Percentiles rank a stretch among this genome's conserved stretches.
phyloP scores from a whole-genome alignment of 2,797 vertebrate species.

The Bothrops alternatus region DNA sequence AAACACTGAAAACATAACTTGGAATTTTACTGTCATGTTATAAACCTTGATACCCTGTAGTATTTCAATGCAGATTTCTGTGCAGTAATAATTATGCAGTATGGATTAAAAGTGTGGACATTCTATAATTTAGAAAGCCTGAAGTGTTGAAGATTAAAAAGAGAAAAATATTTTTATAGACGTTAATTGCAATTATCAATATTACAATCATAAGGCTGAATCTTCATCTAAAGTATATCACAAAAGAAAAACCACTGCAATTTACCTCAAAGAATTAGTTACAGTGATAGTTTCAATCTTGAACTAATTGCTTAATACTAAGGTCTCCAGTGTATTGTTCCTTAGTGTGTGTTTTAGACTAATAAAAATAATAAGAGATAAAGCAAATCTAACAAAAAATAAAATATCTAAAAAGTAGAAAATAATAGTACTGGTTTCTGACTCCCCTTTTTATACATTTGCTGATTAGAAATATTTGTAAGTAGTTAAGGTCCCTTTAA shows the following conservation, averaged over 20 bases:
- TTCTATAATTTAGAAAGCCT: background rate
- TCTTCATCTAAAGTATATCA: background rate
- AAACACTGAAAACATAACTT: background rate
- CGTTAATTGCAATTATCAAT: background rate
- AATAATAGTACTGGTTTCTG: background rate
- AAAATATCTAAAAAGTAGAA: background rate
- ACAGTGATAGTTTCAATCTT: background rate
- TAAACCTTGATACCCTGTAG: background rate
- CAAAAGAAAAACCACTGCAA: background rate
- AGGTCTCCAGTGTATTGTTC: background rate
- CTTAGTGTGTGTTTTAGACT: background rate
- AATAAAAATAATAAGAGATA: background rate
- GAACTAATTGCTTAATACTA: background rate
- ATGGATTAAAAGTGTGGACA: background rate
- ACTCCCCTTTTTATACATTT: background rate
- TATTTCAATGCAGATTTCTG: background rate
- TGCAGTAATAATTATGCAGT: background rate
- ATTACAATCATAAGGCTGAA: background rate
- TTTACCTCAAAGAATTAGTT: background rate
- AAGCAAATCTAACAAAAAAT: background rate
- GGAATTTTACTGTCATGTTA: background rate
- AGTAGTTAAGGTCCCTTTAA: background rate
- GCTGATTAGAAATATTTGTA: background rate
- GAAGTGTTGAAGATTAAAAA: background rate
- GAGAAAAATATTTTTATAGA: background rate